Percentiles rank a stretch among this genome's conserved stretches.
phyloP scores from a whole-genome alignment of 2,888 invertebrate species.

The Cosmorhoe ocellata region DNA sequence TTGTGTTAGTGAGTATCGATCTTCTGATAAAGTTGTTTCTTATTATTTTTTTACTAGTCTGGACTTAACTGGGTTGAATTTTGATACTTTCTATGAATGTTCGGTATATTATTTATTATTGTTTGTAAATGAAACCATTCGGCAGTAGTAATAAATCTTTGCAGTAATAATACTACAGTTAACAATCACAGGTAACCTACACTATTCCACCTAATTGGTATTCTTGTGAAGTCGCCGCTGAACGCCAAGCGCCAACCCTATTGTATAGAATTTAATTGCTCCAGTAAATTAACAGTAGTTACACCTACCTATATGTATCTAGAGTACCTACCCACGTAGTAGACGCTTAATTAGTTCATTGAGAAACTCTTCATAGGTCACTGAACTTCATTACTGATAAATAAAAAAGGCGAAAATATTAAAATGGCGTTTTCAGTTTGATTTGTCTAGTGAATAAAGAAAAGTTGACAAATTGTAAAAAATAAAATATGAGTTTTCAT shows the following conservation, averaged over 20 bases:
- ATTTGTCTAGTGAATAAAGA: no score
- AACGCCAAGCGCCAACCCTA: slow-evolving; percentile 21
- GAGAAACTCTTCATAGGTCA: slow-evolving; percentile 21
- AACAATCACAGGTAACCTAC: background rate
- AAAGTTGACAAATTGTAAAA: no score
- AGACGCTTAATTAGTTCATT: slow-evolving; percentile 21
- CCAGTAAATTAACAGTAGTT: slow-evolving; percentile 28
- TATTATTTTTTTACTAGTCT: no score
- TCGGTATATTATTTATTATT: no score
- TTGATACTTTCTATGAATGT: no score
- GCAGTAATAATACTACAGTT: background rate
- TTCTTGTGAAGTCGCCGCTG: slow-evolving; percentile 14
- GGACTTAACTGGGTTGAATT: no score
- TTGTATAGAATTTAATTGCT: slow-evolving; percentile 23
- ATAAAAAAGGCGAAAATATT: no score
- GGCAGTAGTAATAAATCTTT: background rate
- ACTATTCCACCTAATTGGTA: slow-evolving; percentile 4
- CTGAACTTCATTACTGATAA: slow-evolving; percentile 22
- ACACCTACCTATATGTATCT: slow-evolving; percentile 17
- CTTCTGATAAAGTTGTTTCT: no score
- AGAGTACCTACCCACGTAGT: slow-evolving; percentile 21
- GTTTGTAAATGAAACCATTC: background rate
- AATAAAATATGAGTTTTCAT: no score
- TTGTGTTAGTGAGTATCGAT: no score
- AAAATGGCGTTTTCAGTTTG: no score